Conservation (phyloP, 2,113 vertebrate species). For the Numenius arquata region DNA sequence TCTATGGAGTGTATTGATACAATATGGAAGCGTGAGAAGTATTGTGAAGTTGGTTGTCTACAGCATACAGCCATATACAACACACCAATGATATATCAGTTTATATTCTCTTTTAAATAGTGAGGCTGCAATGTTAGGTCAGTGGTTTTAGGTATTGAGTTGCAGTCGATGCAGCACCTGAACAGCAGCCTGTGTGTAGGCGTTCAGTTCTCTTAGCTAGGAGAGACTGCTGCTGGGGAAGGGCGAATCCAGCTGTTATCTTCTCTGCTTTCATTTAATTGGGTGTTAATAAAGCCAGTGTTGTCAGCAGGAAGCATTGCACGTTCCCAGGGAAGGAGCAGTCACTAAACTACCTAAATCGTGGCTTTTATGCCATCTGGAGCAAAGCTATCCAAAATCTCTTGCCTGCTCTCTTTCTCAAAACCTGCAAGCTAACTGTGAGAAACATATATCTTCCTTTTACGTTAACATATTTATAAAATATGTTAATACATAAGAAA, state of each 20-base stretch:
- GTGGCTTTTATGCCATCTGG: background rate
- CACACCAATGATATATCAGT: fast-evolving
- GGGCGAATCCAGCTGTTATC: background rate
- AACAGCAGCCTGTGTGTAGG: background rate
- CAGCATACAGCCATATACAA: too few relatives aligned
- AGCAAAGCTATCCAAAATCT: background rate
- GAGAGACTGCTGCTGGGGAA: background rate
- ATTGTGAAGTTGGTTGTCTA: background rate
- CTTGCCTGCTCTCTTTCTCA: background rate
- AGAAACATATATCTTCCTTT: background rate
- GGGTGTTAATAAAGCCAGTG: background rate
- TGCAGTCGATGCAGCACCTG: background rate
- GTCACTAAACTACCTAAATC: background rate
- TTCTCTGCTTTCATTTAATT: background rate
- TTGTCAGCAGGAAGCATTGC: background rate
- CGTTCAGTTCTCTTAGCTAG: background rate
- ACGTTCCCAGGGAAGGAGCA: background rate
- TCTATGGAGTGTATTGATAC: background rate
- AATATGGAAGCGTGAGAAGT: background rate
- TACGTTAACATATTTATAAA: background rate
- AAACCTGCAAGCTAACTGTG: background rate
- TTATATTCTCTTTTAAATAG: background rate
- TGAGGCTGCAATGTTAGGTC: background rate
- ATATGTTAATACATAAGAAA: background rate
- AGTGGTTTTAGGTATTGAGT: background rate